These are phyloP conservation scores for Noctua janthe DNA, from an alignment of 2,888 invertebrate genomes.

Conservation along the genomic window DNA sequence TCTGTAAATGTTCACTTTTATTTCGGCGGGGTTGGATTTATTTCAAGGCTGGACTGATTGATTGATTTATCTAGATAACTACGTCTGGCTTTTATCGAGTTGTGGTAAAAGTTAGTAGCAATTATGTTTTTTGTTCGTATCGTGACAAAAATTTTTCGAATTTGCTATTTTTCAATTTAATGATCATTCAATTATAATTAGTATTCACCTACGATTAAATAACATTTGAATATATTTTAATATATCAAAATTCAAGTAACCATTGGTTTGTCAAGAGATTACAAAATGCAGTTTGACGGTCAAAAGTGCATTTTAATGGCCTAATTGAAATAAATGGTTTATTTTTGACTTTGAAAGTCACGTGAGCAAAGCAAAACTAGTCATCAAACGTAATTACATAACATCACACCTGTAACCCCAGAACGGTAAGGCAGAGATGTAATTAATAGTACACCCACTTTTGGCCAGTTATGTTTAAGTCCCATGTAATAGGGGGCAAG, in stretches of 20 bases:
- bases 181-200: neutral
- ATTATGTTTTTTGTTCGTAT: neutral
- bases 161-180: neutral
- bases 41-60: neutral
- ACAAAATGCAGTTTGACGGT: neutral
- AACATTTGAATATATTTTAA: neutral
- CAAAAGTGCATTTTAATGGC: neutral
- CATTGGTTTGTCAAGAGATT: neutral
- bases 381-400: neutral
- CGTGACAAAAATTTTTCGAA: neutral
- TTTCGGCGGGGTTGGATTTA: slow-evolving; percentile 18
- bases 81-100: slow-evolving; percentile 12
- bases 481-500: no score
- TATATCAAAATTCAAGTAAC: neutral
- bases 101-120: neutral
- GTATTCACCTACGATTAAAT: neutral
- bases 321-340: neutral
- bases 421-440: no score
- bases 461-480: no score
- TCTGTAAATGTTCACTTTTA: slow-evolving; percentile 21
- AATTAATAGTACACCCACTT: no score
- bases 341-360: neutral
- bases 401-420: no score
- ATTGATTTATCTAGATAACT: neutral
- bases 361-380: neutral